Evolutionary conservation across 2,113 vertebrate species (phyloP).

Genomic region (Trichomycterus rosablanca): DNA sequence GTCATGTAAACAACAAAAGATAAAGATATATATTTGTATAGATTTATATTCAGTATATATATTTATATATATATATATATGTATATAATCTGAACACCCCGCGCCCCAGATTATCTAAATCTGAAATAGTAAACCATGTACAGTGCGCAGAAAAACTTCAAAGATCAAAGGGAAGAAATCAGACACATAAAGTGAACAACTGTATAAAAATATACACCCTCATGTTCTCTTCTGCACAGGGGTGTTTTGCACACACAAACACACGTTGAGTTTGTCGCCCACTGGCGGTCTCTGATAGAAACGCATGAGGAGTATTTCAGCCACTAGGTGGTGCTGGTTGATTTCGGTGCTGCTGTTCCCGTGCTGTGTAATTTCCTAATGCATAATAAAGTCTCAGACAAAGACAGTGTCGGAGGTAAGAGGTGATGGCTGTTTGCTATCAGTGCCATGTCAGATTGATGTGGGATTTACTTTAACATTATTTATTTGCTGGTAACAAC

Average conservation of each 20-base stretch:
- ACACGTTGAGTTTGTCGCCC: too few species aligned
- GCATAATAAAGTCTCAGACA: too few species aligned
- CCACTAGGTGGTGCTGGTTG: too few species aligned
- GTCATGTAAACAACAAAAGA: neutral
- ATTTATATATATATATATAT: neutral
- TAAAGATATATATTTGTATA: neutral
- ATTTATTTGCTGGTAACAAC: too few species aligned
- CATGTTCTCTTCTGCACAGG: slow-evolving; percentile 3
- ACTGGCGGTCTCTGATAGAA: too few species aligned
- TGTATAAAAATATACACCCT: slow-evolving; percentile 30
- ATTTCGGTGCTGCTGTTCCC: too few species aligned
- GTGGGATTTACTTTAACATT: too few species aligned
- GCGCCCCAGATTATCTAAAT: neutral
- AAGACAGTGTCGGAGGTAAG: too few species aligned
- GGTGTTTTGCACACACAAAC: neutral
- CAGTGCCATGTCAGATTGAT: too few species aligned
- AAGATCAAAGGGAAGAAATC: slow-evolving; percentile 7
- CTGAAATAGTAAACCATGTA: slow-evolving; percentile 24
- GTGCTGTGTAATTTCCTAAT: too few species aligned
- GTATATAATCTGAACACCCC: neutral
- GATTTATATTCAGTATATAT: neutral
- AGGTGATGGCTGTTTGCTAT: too few species aligned
- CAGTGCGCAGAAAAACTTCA: slow-evolving; percentile 8
- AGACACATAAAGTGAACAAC: slow-evolving; percentile 9
- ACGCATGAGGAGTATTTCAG: too few species aligned